A percentile compares a stretch with the other conserved stretches of the same genome.
These are phyloP conservation scores for Pandion haliaetus DNA, from an alignment of 2,113 vertebrate genomes.

Conservation along the genomic window DNA sequence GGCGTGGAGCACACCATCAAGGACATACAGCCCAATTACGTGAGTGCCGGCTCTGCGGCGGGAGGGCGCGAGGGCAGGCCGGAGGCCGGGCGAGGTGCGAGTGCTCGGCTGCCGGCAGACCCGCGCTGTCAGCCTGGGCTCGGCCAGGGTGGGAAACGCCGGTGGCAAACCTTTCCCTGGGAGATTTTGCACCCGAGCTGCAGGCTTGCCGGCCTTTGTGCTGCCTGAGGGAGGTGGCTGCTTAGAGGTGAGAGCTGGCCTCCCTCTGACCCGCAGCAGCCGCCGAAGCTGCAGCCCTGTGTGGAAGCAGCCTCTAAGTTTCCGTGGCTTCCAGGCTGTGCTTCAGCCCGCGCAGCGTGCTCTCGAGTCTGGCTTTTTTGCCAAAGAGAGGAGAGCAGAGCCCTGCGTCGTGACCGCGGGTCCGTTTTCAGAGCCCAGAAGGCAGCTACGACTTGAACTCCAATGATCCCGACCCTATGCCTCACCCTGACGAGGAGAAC, in stretches of 20 bases:
- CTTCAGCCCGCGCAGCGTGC: accelerated
- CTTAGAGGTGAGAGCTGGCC: accelerated
- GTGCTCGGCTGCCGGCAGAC: too few relatives aligned
- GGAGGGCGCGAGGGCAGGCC: too few relatives aligned
- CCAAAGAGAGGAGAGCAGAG: not conserved
- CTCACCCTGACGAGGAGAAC: constrained; percentile 85
- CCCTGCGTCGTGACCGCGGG: accelerated
- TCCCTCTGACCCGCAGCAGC: not conserved
- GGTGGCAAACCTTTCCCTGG: not conserved
- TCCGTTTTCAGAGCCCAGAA: constrained; percentile 85
- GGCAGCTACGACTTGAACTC: constrained; percentile 98
- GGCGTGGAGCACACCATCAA: too few relatives aligned
- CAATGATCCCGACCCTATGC: constrained; percentile 96
- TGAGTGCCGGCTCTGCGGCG: too few relatives aligned
- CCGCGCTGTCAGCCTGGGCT: too few relatives aligned
- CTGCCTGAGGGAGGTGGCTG: accelerated
- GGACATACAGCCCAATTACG: too few relatives aligned
- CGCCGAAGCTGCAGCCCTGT: not conserved
- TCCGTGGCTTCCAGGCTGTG: not conserved
- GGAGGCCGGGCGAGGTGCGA: too few relatives aligned
- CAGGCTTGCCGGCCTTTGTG: not conserved
- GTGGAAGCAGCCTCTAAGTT: not conserved
- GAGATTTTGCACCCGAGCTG: accelerated
- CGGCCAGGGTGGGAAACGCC: not conserved
- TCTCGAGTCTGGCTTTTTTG: not conserved